Conservation (phyloP, 2,797 vertebrate species). For the Rhinogobio ventralis region DNA sequence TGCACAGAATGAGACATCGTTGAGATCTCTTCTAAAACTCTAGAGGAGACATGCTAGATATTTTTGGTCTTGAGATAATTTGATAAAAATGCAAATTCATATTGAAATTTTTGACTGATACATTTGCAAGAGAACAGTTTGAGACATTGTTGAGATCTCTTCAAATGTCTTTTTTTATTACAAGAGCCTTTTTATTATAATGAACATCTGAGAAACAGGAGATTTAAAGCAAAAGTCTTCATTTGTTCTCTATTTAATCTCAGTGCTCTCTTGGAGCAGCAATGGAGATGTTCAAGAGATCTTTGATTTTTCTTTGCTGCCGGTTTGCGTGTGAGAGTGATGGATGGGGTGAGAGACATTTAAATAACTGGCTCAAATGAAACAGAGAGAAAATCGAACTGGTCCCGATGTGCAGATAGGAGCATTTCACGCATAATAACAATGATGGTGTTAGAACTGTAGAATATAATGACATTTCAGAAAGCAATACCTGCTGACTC, state of each 20-base stretch:
- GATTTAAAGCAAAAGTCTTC: background rate
- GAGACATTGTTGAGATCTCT: background rate
- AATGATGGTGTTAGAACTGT: background rate
- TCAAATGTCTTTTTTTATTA: no score
- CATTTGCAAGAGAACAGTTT: background rate
- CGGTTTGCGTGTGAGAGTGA: background rate
- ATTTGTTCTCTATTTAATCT: background rate
- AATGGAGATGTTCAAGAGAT: background rate
- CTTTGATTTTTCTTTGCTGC: background rate
- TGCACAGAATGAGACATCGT: background rate
- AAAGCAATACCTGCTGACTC: slow-evolving; percentile 2
- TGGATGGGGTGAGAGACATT: background rate
- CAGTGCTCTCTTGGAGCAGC: background rate
- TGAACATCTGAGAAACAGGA: background rate
- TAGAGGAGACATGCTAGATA: background rate
- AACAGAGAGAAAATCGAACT: slow-evolving; percentile 10
- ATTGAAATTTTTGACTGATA: background rate
- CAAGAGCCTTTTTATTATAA: background rate
- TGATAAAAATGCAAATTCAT: background rate
- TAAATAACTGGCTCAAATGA: slow-evolving; percentile 1
- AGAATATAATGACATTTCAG: background rate
- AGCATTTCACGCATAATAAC: slow-evolving; percentile 8
- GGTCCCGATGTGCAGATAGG: slow-evolving; percentile 15
- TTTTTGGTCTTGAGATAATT: background rate
- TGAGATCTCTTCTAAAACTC: background rate